Evolutionary conservation across 2,113 vertebrate genomes (phyloP).

Genomic region (Euleptes europaea): DNA sequence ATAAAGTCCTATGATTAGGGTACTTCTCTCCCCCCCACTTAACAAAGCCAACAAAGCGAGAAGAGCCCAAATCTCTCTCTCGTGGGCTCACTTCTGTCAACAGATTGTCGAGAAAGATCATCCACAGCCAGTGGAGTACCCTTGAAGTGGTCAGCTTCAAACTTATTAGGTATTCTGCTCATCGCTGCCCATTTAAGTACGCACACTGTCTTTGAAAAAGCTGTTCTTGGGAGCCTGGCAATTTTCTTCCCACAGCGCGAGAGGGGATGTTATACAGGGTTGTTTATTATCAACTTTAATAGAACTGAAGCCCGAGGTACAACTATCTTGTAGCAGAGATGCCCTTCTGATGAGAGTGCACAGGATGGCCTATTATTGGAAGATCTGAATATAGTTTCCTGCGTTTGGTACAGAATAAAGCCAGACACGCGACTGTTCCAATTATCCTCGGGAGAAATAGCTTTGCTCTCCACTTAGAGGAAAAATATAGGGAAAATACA

Average conservation of each 20-base stretch:
- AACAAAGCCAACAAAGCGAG: conserved; percentile 43
- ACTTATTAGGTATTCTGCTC: conserved; percentile 22
- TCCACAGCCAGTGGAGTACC: conserved; percentile 17
- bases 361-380: not conserved
- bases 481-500: conserved; percentile 29
- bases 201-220: not conserved
- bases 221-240: conserved; percentile 21
- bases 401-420: not conserved
- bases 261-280: conserved; percentile 24
- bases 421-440: not conserved
- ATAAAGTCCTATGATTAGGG: conserved; percentile 37
- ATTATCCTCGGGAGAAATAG: conserved; percentile 23
- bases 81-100: conserved; percentile 33
- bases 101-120: conserved; percentile 40
- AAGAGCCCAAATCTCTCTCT: conserved; percentile 6
- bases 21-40: conserved; percentile 26
- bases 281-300: conserved; percentile 44
- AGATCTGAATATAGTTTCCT: conserved; percentile 5
- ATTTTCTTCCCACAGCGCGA: conserved; percentile 30
- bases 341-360: not conserved
- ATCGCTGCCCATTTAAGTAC: conserved; percentile 24
- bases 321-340: not conserved
- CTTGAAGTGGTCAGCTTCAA: conserved; percentile 43
- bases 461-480: not conserved
- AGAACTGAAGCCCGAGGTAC: conserved; percentile 26